Evolutionary conservation across 2,797 vertebrate genomes (phyloP).

Genomic region (Streptopelia turtur): DNA sequence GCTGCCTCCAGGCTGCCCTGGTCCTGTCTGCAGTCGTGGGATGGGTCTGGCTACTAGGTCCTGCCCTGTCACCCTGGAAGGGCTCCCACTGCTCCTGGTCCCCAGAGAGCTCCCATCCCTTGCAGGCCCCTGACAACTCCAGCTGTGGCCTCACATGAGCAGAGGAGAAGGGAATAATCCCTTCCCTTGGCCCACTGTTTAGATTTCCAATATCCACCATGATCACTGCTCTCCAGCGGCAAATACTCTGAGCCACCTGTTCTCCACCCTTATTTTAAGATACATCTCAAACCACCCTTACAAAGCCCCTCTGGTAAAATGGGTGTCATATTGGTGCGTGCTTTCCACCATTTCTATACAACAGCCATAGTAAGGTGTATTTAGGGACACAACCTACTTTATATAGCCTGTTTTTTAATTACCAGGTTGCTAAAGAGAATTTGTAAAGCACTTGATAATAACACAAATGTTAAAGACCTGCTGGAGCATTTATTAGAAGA

Average conservation of each 20-base stretch:
- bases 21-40: neutral
- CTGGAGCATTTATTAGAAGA: conserved; percentile 49
- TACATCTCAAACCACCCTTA: neutral
- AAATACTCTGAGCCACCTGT: neutral
- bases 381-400: neutral
- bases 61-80: neutral
- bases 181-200: accelerated
- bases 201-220: neutral
- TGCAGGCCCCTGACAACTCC: neutral
- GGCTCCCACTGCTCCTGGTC: neutral
- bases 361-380: neutral
- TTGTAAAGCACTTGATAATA: conserved; percentile 56
- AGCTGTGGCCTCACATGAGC: neutral
- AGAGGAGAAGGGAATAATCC: neutral
- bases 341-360: neutral
- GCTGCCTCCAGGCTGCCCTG: neutral
- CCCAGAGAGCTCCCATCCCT: neutral
- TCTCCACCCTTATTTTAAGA: neutral
- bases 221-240: neutral
- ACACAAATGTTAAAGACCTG: conserved; percentile 32
- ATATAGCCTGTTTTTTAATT: conserved; percentile 19
- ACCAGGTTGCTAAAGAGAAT: conserved; percentile 19
- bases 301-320: neutral
- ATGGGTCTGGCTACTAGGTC: neutral
- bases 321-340: neutral